Base-by-base conservation (phyloP, 2,113 vertebrate genomes). In the Raphicerus campestris region DNA sequence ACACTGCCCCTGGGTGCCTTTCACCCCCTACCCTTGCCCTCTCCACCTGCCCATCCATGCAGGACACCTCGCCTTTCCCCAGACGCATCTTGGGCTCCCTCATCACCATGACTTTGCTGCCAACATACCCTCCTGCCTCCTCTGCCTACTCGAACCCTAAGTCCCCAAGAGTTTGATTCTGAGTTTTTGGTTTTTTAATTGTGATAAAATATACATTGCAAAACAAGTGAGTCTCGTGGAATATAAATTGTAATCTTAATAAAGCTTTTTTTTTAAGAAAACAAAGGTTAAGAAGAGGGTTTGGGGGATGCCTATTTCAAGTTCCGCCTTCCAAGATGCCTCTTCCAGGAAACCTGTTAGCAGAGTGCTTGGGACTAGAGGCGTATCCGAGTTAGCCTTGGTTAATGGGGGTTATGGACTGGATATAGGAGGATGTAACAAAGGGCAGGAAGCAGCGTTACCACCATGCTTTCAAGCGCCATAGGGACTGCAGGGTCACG, bases 1-100 rank as follows among this genome's bases (percentile, higher is more conserved):
- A 35, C 22, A 2, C 70, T 2, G 35, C 30, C 6, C n/a, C 66
- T 14, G 30, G 35, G 22, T 20, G 45, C 49, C 39, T 7, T 42
- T n/a, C 66, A 15, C 49, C 8, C 11, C 5, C 17, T 20, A 32
- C 28, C 20, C 35, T 84, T 17, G 2, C 6, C 4, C 39, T 11
- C 42, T 22, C 61, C 26, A 13, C 58, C 35, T 39, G 22, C 26
- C 66, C 42, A 19, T 10, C 61, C 32, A 58, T 0, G 1, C 9
- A 32, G 63, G 83, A 9, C 39, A 55, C 5, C 53, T 35, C 39
- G 7, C 28, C 56, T 30, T 61, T 77, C 75, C 35, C 56, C 49
- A 8, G 28, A 19, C 0, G 0, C 1, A 1, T 24, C 81, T n/a
- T 10, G 2, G 6, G 6, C 28, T 7, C 73, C 47, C 83, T 45